phyloP scores from a whole-genome alignment of 2,113 vertebrate genomes.

The Anoura caudifer region DNA sequence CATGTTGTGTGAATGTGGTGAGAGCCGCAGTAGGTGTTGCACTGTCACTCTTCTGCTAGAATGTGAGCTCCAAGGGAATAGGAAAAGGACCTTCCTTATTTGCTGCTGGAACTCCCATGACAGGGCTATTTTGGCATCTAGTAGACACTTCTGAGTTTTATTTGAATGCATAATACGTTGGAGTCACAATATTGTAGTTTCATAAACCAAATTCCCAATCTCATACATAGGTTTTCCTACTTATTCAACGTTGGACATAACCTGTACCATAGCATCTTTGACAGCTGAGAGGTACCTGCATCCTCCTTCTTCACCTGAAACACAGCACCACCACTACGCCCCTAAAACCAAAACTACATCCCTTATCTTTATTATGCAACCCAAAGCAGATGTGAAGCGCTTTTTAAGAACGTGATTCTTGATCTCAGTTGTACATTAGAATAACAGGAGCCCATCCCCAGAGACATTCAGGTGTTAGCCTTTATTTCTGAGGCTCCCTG shows the following conservation, averaged over 20 bases:
- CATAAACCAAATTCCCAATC: background rate
- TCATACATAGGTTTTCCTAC: background rate
- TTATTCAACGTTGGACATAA: background rate
- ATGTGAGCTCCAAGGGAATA: rapidly evolving
- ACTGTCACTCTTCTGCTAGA: too few species aligned
- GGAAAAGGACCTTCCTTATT: background rate
- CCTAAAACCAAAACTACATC: background rate
- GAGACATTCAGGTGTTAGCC: background rate
- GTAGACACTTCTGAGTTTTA: background rate
- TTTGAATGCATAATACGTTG: background rate
- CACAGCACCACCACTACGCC: background rate
- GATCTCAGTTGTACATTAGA: background rate
- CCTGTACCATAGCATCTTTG: background rate
- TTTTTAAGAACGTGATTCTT: background rate
- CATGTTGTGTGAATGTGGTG: rapidly evolving
- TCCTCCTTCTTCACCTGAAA: background rate
- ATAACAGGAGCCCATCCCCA: background rate
- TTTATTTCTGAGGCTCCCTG: background rate
- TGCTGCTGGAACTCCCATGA: background rate
- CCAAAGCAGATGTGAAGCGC: background rate
- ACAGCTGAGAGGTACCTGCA: background rate
- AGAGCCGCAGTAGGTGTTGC: rapidly evolving
- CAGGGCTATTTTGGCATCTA: background rate
- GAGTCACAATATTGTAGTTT: background rate
- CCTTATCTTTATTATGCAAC: background rate